Conservation (phyloP, 2,113 vertebrate genomes). For the Oryzias curvinotus region DNA sequence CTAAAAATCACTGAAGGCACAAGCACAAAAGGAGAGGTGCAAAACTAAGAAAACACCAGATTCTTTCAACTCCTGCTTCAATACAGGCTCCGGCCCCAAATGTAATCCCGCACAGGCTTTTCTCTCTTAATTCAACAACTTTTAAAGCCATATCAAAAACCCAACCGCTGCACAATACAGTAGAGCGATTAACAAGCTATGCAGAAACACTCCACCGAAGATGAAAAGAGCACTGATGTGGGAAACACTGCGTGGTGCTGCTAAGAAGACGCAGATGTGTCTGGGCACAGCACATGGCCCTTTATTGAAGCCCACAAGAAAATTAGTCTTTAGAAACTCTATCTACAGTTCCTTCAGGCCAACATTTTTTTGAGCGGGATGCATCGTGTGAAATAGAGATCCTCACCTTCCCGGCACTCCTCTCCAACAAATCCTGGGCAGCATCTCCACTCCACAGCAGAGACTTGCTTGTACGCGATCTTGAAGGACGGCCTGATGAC, state of each 20-base stretch:
- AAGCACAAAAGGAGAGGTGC: slow-evolving; percentile 34
- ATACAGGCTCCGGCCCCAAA: slow-evolving; percentile 11
- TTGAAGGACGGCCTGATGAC: slow-evolving; percentile 89
- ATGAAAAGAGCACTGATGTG: slow-evolving; percentile 45
- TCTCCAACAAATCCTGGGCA: slow-evolving; percentile 89
- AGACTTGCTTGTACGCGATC: slow-evolving; percentile 87
- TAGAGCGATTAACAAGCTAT: slow-evolving; percentile 23
- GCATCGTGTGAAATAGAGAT: neutral
- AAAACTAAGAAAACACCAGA: slow-evolving; percentile 35
- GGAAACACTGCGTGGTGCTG: slow-evolving; percentile 30
- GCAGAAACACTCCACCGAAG: slow-evolving; percentile 29
- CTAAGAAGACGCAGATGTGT: slow-evolving; percentile 53
- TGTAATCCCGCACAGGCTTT: slow-evolving; percentile 40
- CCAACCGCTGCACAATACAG: slow-evolving; percentile 29
- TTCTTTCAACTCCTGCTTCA: slow-evolving; percentile 46
- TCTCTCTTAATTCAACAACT: slow-evolving; percentile 37
- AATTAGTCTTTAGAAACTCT: slow-evolving; percentile 11
- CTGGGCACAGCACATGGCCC: slow-evolving; percentile 22
- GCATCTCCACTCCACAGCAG: slow-evolving; percentile 90
- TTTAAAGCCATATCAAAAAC: slow-evolving; percentile 28
- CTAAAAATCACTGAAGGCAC: slow-evolving; percentile 21
- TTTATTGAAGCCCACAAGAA: slow-evolving; percentile 25
- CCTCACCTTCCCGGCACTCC: slow-evolving; percentile 89
- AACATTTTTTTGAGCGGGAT: neutral
- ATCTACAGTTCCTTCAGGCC: neutral